Evolutionary conservation across 2,888 invertebrate species (phyloP), one percentile per base, ranked within the genome.

Genomic region (Euproctis similis): DNA sequence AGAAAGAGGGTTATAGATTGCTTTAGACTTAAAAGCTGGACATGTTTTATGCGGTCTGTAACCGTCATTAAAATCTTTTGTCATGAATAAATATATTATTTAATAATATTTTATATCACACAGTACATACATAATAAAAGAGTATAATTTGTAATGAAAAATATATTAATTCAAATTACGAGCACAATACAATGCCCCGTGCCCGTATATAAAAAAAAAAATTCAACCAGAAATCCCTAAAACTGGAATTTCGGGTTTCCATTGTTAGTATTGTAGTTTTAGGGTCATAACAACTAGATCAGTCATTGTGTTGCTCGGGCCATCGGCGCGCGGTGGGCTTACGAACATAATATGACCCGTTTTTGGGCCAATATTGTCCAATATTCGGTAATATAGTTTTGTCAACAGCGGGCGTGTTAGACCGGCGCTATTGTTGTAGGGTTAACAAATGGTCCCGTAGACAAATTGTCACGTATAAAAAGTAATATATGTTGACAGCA

Each of bases 341-440:
- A 70, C 64, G 77, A 70, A 77, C 60, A 61, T 62, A 61, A 59
- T 61, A 74, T 72, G 66, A 59, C 59, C 60, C 65, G 68, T 63
- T 60, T 74, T 69, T 61, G 73, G 62, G n/a, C 63, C 66, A 80
- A 82, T 81, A 80, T 84, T 84, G 78, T 77, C 70, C 62, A 74
- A 78, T 84, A 67, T 76, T 77, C 70, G 84, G 84, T 84, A 76
- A 81, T 80, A 80, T 50, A 80, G 82, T 82, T 84, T 84, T 78
- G 84, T 81, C 76, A 84, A 84, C 84, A 81, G 56, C 47, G 71
- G 78, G 76, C 71, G 70, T 69, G 74, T 52, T 58, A 46, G 64
- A 59, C 61, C 64, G 55, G 53, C 41, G 41, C 47, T 43, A 41
- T 59, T 58, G 51, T 49, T 56, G 47, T 37, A 66, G 78, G 82